phyloP scores from a whole-genome alignment of 1,140 invertebrate species.

The Sycobia sp. region DNA sequence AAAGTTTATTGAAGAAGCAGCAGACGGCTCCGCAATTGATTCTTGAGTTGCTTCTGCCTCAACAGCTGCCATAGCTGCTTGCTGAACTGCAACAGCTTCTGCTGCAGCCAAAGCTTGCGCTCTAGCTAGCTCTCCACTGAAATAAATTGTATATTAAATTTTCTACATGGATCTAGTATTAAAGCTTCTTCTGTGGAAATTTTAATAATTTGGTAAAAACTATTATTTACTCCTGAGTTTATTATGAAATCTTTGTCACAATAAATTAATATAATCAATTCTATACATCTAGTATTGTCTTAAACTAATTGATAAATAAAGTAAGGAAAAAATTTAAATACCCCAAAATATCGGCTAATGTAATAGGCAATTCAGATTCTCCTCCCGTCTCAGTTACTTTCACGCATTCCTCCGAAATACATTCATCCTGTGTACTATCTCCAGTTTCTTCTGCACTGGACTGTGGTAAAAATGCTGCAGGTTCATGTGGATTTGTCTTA shows the following conservation, averaged over 20 bases:
- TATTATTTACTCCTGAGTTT: too few species aligned
- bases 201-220: too few species aligned
- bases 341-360: conserved; percentile 78
- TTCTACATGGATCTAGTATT: background rate
- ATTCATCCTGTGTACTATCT: conserved; percentile 66
- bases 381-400: conserved; percentile 55
- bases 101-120: conserved; percentile 77
- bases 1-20: conserved; percentile 80
- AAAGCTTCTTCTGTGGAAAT: too few species aligned
- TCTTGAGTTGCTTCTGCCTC: conserved; percentile 80
- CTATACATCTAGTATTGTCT: too few species aligned
- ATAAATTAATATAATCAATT: too few species aligned
- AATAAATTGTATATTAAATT: too few species aligned
- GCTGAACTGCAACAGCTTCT: conserved; percentile 82
- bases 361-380: conserved; percentile 65
- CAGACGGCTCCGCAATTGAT: conserved; percentile 69
- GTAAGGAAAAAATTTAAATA: conserved; percentile 46
- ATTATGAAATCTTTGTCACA: too few species aligned
- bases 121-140: conserved; percentile 80
- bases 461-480: conserved; percentile 66
- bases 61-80: conserved; percentile 85
- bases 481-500: conserved; percentile 76
- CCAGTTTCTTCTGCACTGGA: conserved; percentile 70
- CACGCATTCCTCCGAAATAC: conserved; percentile 64
- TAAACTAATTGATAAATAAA: too few species aligned